Evolutionary conservation across 2,888 invertebrate species (phyloP), one percentile per base, ranked within the genome.

Genomic region (Volucella inflata): DNA sequence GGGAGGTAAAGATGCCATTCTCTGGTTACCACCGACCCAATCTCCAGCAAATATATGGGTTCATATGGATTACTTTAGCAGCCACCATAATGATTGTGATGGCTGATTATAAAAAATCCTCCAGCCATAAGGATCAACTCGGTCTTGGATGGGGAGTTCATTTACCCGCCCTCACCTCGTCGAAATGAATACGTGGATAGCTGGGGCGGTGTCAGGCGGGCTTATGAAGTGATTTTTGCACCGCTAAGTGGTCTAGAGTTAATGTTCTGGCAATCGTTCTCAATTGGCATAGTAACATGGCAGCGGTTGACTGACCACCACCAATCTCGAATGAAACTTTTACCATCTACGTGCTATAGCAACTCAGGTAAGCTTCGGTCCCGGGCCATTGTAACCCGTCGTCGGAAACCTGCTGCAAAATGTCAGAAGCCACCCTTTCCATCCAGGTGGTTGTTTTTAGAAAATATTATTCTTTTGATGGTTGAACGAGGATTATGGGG

Each of bases 201-300:
- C n/a, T 50, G 51, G 30, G 46, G 11, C 9, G 38, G 51, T 30
- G 46, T 55, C 21, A 3, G 46, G 17, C 50, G 44, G 21, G 50
- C 48, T 77, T 65, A 71, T 60, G 72, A 72, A 67, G 55, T 72
- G 77, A 74, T 68, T 50, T 76, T 50, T 72, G 50, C 46, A 48
- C 64, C 57, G 50, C 64, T n/a, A 30, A 44, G 50, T 60, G 77
- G 60, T 65, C 71, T 82, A 67, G 21, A 79, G 57, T 57, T 82
- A 78, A 78, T 79, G 83, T 70, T 42, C 70, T 74, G 79, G 74
- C 38, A 51, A 70, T 70, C 74, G 68, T 75, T 75, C 16, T 64
- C 79, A 74, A 79, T 79, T 75, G 74, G 74, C 55, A 74, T 74
- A 70, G 70, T 16, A 79, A 79, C 68, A 74, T 42, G 42, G 16